These are phyloP conservation scores for Zygaena filipendulae DNA, from an alignment of 2,888 invertebrate species.

Conservation along the genomic window DNA sequence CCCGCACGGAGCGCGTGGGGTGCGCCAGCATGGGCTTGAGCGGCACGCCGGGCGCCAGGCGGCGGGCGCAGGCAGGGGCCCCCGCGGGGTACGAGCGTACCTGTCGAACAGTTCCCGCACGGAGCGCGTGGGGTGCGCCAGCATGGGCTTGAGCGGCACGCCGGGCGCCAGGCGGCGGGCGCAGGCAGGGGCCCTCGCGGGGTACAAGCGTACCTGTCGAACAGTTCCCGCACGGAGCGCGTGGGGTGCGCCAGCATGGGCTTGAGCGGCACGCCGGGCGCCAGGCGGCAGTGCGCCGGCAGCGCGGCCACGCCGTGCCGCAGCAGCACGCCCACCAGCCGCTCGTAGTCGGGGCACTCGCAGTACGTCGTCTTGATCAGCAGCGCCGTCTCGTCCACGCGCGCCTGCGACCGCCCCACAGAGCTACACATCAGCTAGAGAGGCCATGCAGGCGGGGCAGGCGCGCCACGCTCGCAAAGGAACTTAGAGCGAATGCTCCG, in stretches of 20 bases:
- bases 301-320: slow-evolving; percentile 79
- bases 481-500: no score
- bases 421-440: no score
- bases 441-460: no score
- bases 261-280: slow-evolving; percentile 93
- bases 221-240: slow-evolving; percentile 89
- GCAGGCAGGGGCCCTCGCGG: slow-evolving; percentile 91
- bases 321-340: slow-evolving; percentile 82
- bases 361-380: slow-evolving; percentile 94
- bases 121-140: slow-evolving; percentile 97
- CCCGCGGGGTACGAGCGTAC: no score
- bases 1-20: slow-evolving; percentile 93
- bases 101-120: slow-evolving; percentile 88
- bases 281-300: slow-evolving; percentile 83
- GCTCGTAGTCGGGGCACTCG: slow-evolving; percentile 95
- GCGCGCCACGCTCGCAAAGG: no score
- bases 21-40: slow-evolving; percentile 99
- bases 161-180: slow-evolving; percentile 87
- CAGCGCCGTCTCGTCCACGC: slow-evolving; percentile 78
- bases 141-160: slow-evolving; percentile 96
- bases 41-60: slow-evolving; percentile 94
- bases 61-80: slow-evolving; percentile 90
- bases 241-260: slow-evolving; percentile 99
- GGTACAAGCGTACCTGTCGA: slow-evolving; percentile 84
- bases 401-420: no score